phyloP scores from a whole-genome alignment of 2,888 invertebrate genomes.

The Phasia obesa region DNA sequence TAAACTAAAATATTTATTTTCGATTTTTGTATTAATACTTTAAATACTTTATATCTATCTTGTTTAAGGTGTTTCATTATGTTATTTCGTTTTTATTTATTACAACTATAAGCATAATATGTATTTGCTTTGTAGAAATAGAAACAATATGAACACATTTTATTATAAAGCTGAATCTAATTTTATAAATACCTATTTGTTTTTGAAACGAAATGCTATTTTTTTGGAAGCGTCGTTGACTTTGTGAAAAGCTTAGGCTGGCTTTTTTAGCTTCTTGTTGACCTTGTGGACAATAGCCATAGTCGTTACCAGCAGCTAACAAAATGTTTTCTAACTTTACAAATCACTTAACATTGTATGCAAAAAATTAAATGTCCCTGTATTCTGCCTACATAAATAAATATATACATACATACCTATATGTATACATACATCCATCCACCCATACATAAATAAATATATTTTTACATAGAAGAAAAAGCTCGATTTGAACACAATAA shows the following conservation, averaged over 20 bases:
- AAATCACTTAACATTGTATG: background rate
- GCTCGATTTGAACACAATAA: no score
- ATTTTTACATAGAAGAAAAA: no score
- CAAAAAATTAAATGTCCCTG: background rate
- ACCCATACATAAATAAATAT: no score
- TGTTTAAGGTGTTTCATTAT: background rate
- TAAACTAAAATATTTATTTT: background rate
- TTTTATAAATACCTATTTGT: background rate
- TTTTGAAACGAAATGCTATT: conserved; percentile 29
- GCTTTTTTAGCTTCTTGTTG: conserved; percentile 57
- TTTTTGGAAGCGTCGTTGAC: conserved; percentile 7
- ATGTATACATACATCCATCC: no score
- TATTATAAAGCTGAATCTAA: conserved; percentile 4
- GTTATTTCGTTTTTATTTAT: background rate
- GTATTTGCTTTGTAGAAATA: conserved; percentile 6
- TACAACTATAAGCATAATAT: background rate
- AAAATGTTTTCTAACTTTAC: conserved; percentile 24
- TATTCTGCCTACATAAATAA: no score
- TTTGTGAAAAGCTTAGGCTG: conserved; percentile 32
- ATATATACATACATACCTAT: no score
- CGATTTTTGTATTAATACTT: background rate
- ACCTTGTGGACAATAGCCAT: conserved; percentile 55
- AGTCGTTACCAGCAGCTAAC: conserved; percentile 13
- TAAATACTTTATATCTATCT: no score
- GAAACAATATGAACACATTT: conserved; percentile 25